Evolutionary conservation across 2,888 invertebrate genomes (phyloP).

Genomic region (Nymphalis c-album): DNA sequence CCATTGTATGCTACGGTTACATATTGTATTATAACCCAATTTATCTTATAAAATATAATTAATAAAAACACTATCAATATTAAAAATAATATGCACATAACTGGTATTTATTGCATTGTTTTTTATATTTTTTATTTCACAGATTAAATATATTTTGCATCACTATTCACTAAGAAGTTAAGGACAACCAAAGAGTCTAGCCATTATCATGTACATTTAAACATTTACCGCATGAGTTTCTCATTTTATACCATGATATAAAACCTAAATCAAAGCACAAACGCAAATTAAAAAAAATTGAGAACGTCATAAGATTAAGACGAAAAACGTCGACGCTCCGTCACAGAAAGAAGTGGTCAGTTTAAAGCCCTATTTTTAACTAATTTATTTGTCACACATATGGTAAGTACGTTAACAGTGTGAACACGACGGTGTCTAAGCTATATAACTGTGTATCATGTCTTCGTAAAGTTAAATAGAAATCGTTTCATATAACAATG

Average conservation of each 20-base stretch:
- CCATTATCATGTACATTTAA: too few species aligned
- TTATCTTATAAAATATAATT: not conserved
- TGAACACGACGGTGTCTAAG: not conserved
- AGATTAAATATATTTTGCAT: too few species aligned
- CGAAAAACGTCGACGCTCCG: too few species aligned
- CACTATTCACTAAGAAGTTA: too few species aligned
- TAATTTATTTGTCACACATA: not conserved
- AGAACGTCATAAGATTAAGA: too few species aligned
- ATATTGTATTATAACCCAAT: not conserved
- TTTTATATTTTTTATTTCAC: too few species aligned
- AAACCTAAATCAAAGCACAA: too few species aligned
- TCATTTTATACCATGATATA: too few species aligned
- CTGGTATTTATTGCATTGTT: not conserved
- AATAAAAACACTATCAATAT: not conserved
- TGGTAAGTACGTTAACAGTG: not conserved
- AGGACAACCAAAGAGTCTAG: too few species aligned
- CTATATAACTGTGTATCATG: not conserved
- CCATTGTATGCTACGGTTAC: conserved; percentile 40
- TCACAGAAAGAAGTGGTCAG: not conserved
- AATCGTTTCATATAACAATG: conserved; percentile 45
- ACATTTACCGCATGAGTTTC: too few species aligned
- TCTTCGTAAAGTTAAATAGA: conserved; percentile 19
- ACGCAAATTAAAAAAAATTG: too few species aligned
- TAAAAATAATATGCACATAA: not conserved
- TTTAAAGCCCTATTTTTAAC: not conserved